Percentiles rank a stretch among this genome's conserved stretches.
Evolutionary conservation across 2,888 invertebrate species (phyloP).

Genomic region (Bursaphelenchus okinawaensis): DNA sequence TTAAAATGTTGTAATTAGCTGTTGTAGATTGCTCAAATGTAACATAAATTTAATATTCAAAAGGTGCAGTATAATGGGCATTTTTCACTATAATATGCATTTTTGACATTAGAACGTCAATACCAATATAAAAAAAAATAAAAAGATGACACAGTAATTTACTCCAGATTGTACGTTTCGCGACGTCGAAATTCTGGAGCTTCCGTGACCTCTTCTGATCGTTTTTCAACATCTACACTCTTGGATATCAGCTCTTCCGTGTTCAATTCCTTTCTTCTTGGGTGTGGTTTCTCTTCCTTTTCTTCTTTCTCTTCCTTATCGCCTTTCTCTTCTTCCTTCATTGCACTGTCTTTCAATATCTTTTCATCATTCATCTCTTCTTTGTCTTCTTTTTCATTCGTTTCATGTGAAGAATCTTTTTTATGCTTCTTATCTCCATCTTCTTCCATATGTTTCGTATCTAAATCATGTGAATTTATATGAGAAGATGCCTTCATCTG

Average conservation of each 20-base stretch:
- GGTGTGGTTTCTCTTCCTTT: too few species aligned
- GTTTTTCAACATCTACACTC: not conserved
- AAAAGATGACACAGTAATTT: not conserved
- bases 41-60: too few species aligned
- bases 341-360: not conserved
- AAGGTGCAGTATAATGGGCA: too few species aligned
- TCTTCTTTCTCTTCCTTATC: too few species aligned
- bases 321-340: too few species aligned
- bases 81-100: not conserved
- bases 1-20: not conserved
- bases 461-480: too few species aligned
- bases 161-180: not conserved
- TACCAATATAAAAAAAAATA: not conserved
- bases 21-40: not conserved
- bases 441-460: too few species aligned
- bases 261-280: too few species aligned
- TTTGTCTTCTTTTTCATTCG: not conserved
- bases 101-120: too few species aligned
- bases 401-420: too few species aligned
- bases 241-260: too few species aligned
- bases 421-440: not conserved
- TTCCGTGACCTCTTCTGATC: not conserved
- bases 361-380: not conserved
- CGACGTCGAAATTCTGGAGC: not conserved
- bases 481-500: too few species aligned